Conservation (phyloP, 1,140 invertebrate genomes). For the Paraescarpia echinospica region DNA sequence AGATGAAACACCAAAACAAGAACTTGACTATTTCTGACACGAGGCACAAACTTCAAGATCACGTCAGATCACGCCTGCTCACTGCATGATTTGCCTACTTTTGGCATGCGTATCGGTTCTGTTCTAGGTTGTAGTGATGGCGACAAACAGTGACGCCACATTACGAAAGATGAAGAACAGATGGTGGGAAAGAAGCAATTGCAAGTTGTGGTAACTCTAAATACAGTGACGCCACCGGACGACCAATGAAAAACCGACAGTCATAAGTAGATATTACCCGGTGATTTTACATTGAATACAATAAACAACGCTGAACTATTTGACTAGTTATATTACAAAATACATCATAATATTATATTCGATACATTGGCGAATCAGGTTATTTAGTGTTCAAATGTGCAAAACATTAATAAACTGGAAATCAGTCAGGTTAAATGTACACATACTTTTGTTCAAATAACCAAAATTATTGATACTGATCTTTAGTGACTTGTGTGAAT, state of each 20-base stretch:
- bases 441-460: too few species aligned
- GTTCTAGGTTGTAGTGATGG: background rate
- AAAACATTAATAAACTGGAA: too few species aligned
- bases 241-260: background rate
- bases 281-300: background rate
- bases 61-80: too few species aligned
- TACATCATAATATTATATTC: background rate
- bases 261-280: too few species aligned
- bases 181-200: background rate
- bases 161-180: background rate
- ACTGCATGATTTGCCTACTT: too few species aligned
- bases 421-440: too few species aligned
- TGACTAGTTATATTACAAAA: background rate
- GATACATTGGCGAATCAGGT: background rate
- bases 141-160: background rate
- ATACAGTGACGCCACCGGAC: background rate
- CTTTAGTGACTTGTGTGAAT: too few species aligned
- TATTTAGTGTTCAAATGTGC: too few species aligned
- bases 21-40: too few species aligned
- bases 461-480: too few species aligned
- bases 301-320: background rate
- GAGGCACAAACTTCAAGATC: too few species aligned
- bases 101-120: background rate
- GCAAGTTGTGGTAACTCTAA: background rate
- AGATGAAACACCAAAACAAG: too few species aligned